These are phyloP conservation scores for Atopsyche davidsoni DNA, from an alignment of 1,140 invertebrate species.

Conservation along the genomic window DNA sequence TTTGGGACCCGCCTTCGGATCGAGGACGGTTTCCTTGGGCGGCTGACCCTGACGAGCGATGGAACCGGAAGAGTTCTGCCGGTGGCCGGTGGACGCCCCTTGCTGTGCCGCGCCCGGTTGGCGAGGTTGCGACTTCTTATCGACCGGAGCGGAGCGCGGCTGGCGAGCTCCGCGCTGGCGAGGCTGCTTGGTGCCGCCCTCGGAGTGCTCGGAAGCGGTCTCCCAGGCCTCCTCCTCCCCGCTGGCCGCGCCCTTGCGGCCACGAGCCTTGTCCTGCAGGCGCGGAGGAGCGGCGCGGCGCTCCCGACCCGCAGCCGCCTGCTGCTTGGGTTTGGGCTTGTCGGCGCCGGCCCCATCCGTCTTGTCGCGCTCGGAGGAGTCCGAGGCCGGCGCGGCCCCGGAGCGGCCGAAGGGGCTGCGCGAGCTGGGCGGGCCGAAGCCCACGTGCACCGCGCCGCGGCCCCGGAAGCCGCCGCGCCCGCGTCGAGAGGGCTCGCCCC, in stretches of 20 bases:
- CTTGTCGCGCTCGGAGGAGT: conserved; percentile 40
- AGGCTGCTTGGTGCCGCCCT: conserved; percentile 36
- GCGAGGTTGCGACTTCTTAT: conserved; percentile 21
- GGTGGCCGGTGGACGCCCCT: conserved; percentile 15
- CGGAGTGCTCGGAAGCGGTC: conserved; percentile 63
- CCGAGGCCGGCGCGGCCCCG: conserved; percentile 45
- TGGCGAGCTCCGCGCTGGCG: conserved; percentile 5
- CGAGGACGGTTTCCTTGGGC: conserved; percentile 29
- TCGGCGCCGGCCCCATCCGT: conserved; percentile 45
- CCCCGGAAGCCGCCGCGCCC: conserved; percentile 63
- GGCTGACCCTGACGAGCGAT: conserved; percentile 23
- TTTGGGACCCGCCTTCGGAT: conserved; percentile 33
- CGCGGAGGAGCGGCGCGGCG: conserved; percentile 30
- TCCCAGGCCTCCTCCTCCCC: conserved; percentile 62
- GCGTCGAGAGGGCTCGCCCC: conserved; percentile 74
- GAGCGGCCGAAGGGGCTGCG: conserved; percentile 65
- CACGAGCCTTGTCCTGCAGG: conserved; percentile 32
- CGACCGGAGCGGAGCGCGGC: background rate
- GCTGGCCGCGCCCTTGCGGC: conserved; percentile 31
- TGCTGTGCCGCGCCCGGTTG: conserved; percentile 1
- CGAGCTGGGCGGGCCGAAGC: conserved; percentile 67
- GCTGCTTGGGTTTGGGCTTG: conserved; percentile 63
- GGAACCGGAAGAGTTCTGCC: conserved; percentile 24
- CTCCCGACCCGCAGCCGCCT: conserved; percentile 53
- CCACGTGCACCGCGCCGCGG: conserved; percentile 37